Base-by-base conservation (phyloP, 30 jellyfish, hydroid and myxozoan species). In the Clytia hemisphaerica region DNA sequence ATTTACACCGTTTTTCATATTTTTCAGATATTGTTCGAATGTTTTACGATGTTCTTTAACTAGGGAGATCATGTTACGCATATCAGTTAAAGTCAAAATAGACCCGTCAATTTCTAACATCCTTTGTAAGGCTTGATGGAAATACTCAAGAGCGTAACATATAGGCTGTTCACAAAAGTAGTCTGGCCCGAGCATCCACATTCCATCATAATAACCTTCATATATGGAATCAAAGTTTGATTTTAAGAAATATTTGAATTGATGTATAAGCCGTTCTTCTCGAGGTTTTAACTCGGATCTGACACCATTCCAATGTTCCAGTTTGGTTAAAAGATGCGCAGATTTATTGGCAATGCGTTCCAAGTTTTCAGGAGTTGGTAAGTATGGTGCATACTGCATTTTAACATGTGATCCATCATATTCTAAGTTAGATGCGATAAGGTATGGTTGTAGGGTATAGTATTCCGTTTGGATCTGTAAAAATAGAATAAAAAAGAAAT, bases 141-240 rank as follows among this genome's bases (percentile, higher is more conserved):
- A 36, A 64, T 83, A 84, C 4, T 66, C 58, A 10, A 80, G 79
- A 4, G 75, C 45, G 40, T 67, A 80, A 55, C 92, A 75, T 40
- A 82, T 71, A 4, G 84, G 61, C 26, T 83, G 95, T 34, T 83
- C 84, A 71, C 95, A 67, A 10, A 83, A 58, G 37, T 83, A 83
- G 45, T 83, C 95, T 0, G 95, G 95, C 50, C 95, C 95, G 50
- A 83, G 57, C 92, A 83, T 68, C 91, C 91, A 83, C 36, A 72
- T 70, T 0, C 95, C 95, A 18, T 76, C 78, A 49, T 83, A 78
- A 65, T 83, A 83, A 40, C 71, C 76, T 47, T 67, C 95, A 22
- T 58, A 70, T 5, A 83, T 78, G 46, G 54, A 67, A 37, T 76
- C 95, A 51, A 83, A 83, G 50, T 76, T 83, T 38, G 86, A 79